phyloP scores from a whole-genome alignment of 1,140 invertebrate genomes.

The Drosophila pseudoobscura region DNA sequence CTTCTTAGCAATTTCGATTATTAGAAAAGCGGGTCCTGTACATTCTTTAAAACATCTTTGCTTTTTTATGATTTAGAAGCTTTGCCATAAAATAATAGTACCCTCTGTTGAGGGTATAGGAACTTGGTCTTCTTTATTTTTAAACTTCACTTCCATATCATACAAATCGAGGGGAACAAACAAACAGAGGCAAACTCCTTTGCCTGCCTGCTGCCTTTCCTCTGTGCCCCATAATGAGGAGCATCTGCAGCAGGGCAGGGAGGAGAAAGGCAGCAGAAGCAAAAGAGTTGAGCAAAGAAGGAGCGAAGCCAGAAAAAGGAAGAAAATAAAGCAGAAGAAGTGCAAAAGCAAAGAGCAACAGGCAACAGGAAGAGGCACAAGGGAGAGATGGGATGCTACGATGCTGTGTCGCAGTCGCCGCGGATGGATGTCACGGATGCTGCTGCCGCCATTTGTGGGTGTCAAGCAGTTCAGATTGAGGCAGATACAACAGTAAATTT shows the following conservation, averaged over 20 bases:
- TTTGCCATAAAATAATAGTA: conserved; percentile 1
- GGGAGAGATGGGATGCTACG: conserved; percentile 1
- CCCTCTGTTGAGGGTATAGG: neutral
- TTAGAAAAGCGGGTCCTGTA: too few relatives aligned
- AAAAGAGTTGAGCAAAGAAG: too few relatives aligned
- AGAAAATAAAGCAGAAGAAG: neutral
- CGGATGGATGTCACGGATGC: conserved; percentile 27
- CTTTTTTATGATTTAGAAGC: neutral
- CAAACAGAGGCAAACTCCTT: conserved; percentile 34
- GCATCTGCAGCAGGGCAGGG: conserved; percentile 53
- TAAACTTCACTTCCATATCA: neutral
- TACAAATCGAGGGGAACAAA: too few relatives aligned
- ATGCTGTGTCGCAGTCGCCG: neutral
- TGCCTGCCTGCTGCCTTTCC: conserved; percentile 22
- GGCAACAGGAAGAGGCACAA: conserved; percentile 63
- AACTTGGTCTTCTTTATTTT: conserved; percentile 3
- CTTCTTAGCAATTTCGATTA: too few relatives aligned
- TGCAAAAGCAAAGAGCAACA: conserved; percentile 8
- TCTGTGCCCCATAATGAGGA: conserved; percentile 60
- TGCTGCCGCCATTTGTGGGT: conserved; percentile 74
- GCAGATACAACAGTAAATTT: conserved; percentile 76
- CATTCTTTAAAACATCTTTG: too few relatives aligned
- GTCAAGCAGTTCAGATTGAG: conserved; percentile 67
- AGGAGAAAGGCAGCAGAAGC: neutral
- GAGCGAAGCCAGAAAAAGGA: too few relatives aligned